A percentile compares a stretch with the other conserved stretches of the same genome.
These are phyloP conservation scores for Sphyrna mokarran DNA, from an alignment of 2,113 vertebrate genomes.

Conservation along the genomic window DNA sequence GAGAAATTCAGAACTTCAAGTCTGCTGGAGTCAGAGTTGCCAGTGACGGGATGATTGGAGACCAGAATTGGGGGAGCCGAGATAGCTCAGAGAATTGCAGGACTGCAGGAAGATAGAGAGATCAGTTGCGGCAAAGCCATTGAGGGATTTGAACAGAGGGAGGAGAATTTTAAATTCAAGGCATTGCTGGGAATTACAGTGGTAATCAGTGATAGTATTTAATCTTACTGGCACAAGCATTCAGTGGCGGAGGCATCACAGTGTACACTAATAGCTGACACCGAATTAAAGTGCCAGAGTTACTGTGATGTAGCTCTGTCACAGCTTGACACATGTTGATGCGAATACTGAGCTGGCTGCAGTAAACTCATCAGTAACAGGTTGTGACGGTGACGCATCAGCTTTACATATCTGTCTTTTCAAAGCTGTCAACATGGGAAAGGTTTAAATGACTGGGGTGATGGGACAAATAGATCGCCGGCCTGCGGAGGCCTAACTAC, in stretches of 20 bases:
- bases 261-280: constrained; percentile 59
- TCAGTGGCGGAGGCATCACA: constrained; percentile 48
- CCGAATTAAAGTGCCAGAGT: constrained; percentile 62
- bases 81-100: not conserved
- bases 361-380: constrained; percentile 54
- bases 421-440: constrained; percentile 51
- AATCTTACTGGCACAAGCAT: constrained; percentile 59
- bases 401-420: constrained; percentile 59
- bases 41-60: not conserved
- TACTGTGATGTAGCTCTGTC: constrained; percentile 55
- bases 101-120: not conserved
- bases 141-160: not conserved
- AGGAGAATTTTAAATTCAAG: not conserved
- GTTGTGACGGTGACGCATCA: constrained; percentile 53
- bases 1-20: not conserved
- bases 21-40: not conserved
- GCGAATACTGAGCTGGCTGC: constrained; percentile 51
- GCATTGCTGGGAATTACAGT: constrained; percentile 44
- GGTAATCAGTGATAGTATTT: constrained; percentile 50
- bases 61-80: not conserved
- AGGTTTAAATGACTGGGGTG: constrained; percentile 44
- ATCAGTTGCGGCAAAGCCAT: not conserved
- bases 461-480: constrained; percentile 48
- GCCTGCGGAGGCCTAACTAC: constrained; percentile 40
- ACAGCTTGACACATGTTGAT: constrained; percentile 56